phyloP scores from a whole-genome alignment of 2,113 vertebrate species.

The Oceanites oceanicus region DNA sequence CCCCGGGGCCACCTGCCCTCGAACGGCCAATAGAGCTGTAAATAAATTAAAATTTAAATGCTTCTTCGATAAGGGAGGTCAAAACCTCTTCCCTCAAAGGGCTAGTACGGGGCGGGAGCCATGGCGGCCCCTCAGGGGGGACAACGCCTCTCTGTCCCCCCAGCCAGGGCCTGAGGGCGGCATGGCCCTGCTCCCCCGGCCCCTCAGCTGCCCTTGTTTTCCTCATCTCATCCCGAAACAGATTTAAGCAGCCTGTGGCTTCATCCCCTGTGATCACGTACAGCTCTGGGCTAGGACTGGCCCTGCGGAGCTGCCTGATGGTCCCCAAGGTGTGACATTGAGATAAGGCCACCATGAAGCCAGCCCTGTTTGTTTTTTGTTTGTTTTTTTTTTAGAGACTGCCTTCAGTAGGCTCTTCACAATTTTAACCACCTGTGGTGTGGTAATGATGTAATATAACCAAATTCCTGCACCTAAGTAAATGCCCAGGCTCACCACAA shows the following conservation, averaged over 20 bases:
- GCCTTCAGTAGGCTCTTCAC: background rate
- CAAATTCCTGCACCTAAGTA: accelerated
- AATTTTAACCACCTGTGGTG: background rate
- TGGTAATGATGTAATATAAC: background rate
- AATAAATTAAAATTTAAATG: background rate
- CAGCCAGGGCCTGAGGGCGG: accelerated
- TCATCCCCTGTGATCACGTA: accelerated
- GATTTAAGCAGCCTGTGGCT: too few species aligned
- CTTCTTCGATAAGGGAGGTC: background rate
- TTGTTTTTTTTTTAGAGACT: accelerated
- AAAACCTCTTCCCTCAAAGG: background rate
- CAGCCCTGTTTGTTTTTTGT: accelerated
- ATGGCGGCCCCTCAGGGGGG: background rate
- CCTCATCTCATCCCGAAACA: background rate
- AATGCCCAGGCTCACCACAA: background rate
- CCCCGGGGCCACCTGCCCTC: background rate
- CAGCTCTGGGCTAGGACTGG: accelerated
- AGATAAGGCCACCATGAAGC: accelerated
- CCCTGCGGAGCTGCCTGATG: accelerated
- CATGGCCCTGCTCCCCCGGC: accelerated
- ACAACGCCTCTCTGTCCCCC: accelerated
- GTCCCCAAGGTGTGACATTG: accelerated
- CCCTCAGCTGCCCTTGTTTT: background rate
- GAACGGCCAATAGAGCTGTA: background rate
- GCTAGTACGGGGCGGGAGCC: accelerated